Percentiles rank a stretch among this genome's conserved stretches.
phyloP scores from a whole-genome alignment of 2,113 vertebrate genomes.

The Lota lota region DNA sequence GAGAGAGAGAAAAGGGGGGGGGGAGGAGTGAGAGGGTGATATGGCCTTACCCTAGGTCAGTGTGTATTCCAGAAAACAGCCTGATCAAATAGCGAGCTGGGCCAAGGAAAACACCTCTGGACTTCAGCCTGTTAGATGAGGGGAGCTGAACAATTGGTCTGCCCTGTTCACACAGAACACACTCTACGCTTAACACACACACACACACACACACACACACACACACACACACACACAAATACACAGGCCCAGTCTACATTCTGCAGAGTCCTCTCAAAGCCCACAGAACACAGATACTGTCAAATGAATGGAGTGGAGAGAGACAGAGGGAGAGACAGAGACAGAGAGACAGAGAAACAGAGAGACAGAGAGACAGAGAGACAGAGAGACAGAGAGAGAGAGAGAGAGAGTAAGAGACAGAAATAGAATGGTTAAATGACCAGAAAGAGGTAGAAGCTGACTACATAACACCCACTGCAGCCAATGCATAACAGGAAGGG shows the following conservation, averaged over 20 bases:
- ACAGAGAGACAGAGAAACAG: too few relatives aligned
- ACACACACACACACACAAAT: background rate
- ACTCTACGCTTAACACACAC: slow-evolving; percentile 12
- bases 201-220: background rate
- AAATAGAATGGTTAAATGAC: background rate
- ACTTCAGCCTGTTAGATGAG: slow-evolving; percentile 55
- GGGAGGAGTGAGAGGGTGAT: slow-evolving; percentile 22
- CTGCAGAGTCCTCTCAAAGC: background rate
- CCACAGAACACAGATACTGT: slow-evolving; percentile 28
- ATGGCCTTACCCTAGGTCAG: slow-evolving; percentile 48
- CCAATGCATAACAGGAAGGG: slow-evolving; percentile 56
- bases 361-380: too few relatives aligned
- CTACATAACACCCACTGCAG: slow-evolving; percentile 13
- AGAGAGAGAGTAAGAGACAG: background rate
- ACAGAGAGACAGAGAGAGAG: too few relatives aligned
- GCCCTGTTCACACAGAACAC: slow-evolving; percentile 44
- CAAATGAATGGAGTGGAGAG: slow-evolving; percentile 37
- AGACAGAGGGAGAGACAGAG: background rate
- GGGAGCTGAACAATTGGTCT: slow-evolving; percentile 38
- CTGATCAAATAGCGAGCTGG: slow-evolving; percentile 66
- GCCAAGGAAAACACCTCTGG: slow-evolving; percentile 71
- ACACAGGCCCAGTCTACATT: background rate
- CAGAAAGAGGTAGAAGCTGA: slow-evolving; percentile 44
- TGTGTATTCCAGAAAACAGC: slow-evolving; percentile 63
- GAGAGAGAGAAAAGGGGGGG: slow-evolving; percentile 10